Base-by-base conservation (phyloP, 1,140 invertebrate genomes). In the Bombus ignitus region DNA sequence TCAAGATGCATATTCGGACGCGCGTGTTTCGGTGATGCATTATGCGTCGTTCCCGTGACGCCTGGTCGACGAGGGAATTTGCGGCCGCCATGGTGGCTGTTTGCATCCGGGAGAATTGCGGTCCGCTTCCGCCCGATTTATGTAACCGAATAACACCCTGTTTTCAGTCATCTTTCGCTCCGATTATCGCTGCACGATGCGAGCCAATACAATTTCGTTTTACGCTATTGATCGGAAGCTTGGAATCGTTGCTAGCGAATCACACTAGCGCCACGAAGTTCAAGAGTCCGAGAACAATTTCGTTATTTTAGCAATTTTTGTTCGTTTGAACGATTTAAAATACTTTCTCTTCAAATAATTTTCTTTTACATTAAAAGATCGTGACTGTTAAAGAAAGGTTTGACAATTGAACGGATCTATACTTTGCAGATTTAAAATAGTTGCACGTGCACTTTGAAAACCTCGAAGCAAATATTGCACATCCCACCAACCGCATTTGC, bases 11-110 rank as follows among this genome's bases (percentile, higher is more conserved):
- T 74, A 74, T 62, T 82, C 70, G 32, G 53, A 22, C 39, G 53
- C 35, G 32, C 47, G 42, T 66, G 80, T 81, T 81, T 81, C 68
- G 39, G n/a, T 44, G 81, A 75, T 82, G 39, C 81, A 75, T 82
- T 75, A 66, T 47, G 71, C 81, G 53, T 37, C 39, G 71, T 59
- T n/a, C 71, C 22, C 57, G 53, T 65, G 70, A 74, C 80, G 53
- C n/a, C 35, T n/a, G 39, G 8, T 10, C 57, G 59, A n/a, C 57
- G 15, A 28, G 53, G 81, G 71, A 75, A 75, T 82, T 82, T 66
- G 57, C 39, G 81, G 81, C 22, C 5, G n/a, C 35, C 25, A 32
- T 15, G 71, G 81, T 15, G 47, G 53, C 35, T 62, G 80, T 81
- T 73, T 74, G 53, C 35, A 62, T 57, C 47, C 53, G 37, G 80